Conservation (phyloP, 2,888 invertebrate species). For the Scaptomyza reducta region DNA sequence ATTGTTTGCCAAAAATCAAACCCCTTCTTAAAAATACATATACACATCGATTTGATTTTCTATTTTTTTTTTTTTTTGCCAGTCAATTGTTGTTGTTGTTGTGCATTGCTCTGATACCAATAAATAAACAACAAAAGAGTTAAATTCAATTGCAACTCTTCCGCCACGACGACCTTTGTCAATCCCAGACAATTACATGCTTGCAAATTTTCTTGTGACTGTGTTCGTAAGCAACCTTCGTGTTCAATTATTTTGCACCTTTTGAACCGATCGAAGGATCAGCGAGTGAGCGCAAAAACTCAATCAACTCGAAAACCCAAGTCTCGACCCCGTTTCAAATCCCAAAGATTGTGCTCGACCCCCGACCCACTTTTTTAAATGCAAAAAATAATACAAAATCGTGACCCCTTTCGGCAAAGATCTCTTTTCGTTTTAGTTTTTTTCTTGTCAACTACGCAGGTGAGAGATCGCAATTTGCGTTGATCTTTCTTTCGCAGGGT, state of each 20-base stretch:
- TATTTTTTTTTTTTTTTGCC: constrained; percentile 16
- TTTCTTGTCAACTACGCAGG: constrained; percentile 72
- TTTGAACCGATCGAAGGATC: constrained; percentile 69
- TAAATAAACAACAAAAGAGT: constrained; percentile 79
- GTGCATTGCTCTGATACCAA: constrained; percentile 57
- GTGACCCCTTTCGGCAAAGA: constrained; percentile 60
- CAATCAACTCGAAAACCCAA: constrained; percentile 74
- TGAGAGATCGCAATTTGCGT: constrained; percentile 68
- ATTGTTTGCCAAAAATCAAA: constrained; percentile 69
- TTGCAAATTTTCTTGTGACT: constrained; percentile 79
- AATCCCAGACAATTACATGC: constrained; percentile 82
- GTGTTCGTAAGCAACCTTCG: constrained; percentile 49
- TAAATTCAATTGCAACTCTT: constrained; percentile 71
- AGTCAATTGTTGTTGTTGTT: constrained; percentile 27
- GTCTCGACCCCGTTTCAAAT: constrained; percentile 56
- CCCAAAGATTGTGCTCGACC: constrained; percentile 33
- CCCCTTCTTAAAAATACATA: constrained; percentile 42
- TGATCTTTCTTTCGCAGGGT: constrained; percentile 61
- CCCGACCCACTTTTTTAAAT: constrained; percentile 55
- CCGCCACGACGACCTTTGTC: constrained; percentile 47
- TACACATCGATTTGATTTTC: constrained; percentile 21
- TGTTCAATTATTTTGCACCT: constrained; percentile 79
- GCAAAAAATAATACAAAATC: constrained; percentile 48
- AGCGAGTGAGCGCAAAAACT: constrained; percentile 69
- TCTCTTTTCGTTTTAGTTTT: constrained; percentile 22